Evolutionary conservation across 2,113 vertebrate genomes (phyloP), one percentile per base, ranked within the genome.

Genomic region (Pogona vitticeps): DNA sequence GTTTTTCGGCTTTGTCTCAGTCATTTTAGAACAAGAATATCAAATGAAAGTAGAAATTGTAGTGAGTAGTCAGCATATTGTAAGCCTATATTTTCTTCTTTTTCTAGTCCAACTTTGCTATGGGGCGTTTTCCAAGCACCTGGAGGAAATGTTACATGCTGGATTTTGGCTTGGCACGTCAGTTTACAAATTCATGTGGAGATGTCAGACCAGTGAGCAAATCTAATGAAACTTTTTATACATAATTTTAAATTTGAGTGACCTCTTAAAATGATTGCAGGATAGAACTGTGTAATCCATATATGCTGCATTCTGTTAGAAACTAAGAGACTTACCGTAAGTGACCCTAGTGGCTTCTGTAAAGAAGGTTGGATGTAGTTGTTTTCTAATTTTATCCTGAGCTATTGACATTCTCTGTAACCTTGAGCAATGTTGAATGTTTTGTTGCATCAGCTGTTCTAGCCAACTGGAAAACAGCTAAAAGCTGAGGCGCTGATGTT

Each of bases 121-220:
- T 99, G 99, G 99, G 99, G 84, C 98, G 98, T 71, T 99, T 99
- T 94, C 98, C 98, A 83, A 99, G 97, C 92, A 99, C 98, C 20
- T 99, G 98, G 92, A 98, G 98, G 82, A 99, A 98, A 90, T 99
- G 99, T 96, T 99, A 97, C 91, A 99, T 99, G 98, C 97, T 99
- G 96, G 99, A 99, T 96, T 99, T 99, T 91, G 99, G 99, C 95
- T 97, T 99, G 93, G 98, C 99, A 76, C 97, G 99, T 58, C 99
- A 99, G 89, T 99, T 99, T 96, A 99, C 99, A 94, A 99, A 98
- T 96, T 99, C 98, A 5, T 98, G 97, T 96, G 98, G 98, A 92
- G 99, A 99, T 92, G 98, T 99, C 94, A 97, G 99, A 97, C 98
- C 98, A 94, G 99, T 99, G 96, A 99, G 98, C 96, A 88, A 85